Evolutionary conservation across 2,113 vertebrate species (phyloP), one percentile per base, ranked within the genome.

Genomic region (Nothobranchius kuhntae): DNA sequence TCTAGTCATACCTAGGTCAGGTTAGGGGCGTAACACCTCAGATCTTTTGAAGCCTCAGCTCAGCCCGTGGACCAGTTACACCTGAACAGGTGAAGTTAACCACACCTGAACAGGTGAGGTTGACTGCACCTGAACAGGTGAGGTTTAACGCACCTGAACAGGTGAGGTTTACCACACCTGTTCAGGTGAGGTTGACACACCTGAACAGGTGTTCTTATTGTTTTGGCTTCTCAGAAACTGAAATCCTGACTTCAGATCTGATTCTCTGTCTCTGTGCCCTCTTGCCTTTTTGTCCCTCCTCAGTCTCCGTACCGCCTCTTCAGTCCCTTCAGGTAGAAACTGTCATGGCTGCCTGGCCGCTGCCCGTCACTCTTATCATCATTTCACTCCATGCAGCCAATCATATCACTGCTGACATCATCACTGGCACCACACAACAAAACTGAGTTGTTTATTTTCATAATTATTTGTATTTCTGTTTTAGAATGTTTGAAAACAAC

Each of bases 291-390:
- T 85, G 73, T 81, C 61, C 82, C 48, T 76, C 76, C 67, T 73
- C 66, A 84, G 82, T 69, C 69, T 73, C 58, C 63, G 35, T 75
- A 65, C 72, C 21, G 55, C 66, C 14, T 30, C 73, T 73, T 17
- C 74, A 1, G 58, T 51, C 24, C 15, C 0, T 68, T 74, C 84
- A 89, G 87, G 87, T 89, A 89, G 68, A 83, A 60, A 70, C 69
- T 35, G 61, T 56, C 36, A 15, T 24, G 58, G 76, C 79, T 78
- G 57, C 76, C 58, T 68, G 66, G 77, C 60, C 76, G 74, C 77
- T 12, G 13, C 35, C 52, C 64, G 13, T 40, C 38, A 71, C 65
- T 63, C 71, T 24, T 46, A 24, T 35, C 76, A 80, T 81, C 81
- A 82, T 73, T 52, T 68, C 13, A 38, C 68, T 3, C 35, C 82